Percentiles rank a stretch among this genome's conserved stretches.
Evolutionary conservation across 2,888 invertebrate species (phyloP).

Genomic region (Eupithecia abbreviata): DNA sequence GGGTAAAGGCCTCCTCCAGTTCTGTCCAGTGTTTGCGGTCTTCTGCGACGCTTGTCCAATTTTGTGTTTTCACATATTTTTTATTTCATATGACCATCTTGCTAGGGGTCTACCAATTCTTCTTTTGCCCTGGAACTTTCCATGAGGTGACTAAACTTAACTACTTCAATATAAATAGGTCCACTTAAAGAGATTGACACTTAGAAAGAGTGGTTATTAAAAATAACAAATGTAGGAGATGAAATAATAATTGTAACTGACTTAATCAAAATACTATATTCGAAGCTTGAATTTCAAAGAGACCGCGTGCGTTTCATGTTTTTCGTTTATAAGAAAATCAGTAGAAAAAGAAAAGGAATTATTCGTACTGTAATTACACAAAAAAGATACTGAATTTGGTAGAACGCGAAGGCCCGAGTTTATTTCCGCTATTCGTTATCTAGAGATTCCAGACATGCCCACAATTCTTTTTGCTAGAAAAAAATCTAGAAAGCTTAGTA

Average conservation of each 20-base stretch:
- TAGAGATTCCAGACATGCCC: not conserved
- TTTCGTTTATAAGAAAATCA: not conserved
- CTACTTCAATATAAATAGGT: too few relatives aligned
- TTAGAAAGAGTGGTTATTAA: not conserved
- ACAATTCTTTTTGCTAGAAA: not conserved
- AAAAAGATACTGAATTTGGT: slow-evolving; percentile 17
- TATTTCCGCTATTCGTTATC: slow-evolving; percentile 17
- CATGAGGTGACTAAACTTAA: too few relatives aligned
- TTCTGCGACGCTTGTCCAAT: too few relatives aligned
- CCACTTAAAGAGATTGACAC: too few relatives aligned
- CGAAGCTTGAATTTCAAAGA: not conserved
- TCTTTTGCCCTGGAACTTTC: too few relatives aligned
- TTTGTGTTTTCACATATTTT: too few relatives aligned
- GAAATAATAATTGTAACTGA: not conserved
- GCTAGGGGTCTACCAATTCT: too few relatives aligned
- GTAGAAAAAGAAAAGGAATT: not conserved
- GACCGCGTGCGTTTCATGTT: not conserved
- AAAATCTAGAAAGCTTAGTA: not conserved
- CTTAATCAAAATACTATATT: not conserved
- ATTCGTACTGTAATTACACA: slow-evolving; percentile 13
- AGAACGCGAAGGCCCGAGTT: slow-evolving; percentile 11
- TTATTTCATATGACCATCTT: too few relatives aligned
- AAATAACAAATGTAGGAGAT: not conserved
- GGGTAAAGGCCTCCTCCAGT: too few relatives aligned
- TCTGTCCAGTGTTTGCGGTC: too few relatives aligned